phyloP scores from a whole-genome alignment of 2,797 vertebrate species.

The Myripristis murdjan region DNA sequence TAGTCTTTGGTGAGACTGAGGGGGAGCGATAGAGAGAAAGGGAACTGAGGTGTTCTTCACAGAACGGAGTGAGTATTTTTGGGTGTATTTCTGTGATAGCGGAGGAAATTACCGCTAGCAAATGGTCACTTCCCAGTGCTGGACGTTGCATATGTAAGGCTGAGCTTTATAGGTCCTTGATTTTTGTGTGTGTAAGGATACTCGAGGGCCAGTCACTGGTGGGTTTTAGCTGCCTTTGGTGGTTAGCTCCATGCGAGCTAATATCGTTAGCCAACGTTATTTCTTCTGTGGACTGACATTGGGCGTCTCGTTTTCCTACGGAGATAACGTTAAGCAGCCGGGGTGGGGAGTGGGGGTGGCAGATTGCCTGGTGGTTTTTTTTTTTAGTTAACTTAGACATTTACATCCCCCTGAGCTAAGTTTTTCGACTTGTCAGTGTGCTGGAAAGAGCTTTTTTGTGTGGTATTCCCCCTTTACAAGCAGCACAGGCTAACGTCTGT shows the following conservation, averaged over 20 bases:
- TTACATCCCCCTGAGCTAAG: slow-evolving; percentile 21
- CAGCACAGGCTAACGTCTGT: slow-evolving; percentile 54
- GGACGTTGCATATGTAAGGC: slow-evolving; percentile 22
- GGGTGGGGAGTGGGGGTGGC: slow-evolving; percentile 60
- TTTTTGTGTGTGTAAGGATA: slow-evolving; percentile 45
- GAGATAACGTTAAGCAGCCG: slow-evolving; percentile 49
- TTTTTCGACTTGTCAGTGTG: slow-evolving; percentile 65
- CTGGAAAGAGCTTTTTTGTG: slow-evolving; percentile 31
- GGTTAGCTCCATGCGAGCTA: slow-evolving; percentile 76
- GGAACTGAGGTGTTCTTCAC: slow-evolving; percentile 77
- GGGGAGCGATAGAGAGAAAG: slow-evolving; percentile 82
- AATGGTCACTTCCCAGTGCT: not conserved
- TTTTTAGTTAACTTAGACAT: slow-evolving; percentile 11
- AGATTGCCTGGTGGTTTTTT: slow-evolving; percentile 24
- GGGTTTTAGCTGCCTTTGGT: slow-evolving; percentile 57
- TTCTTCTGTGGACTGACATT: slow-evolving; percentile 65
- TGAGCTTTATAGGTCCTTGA: slow-evolving; percentile 18
- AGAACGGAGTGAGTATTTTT: slow-evolving; percentile 85
- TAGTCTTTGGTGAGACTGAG: slow-evolving; percentile 83
- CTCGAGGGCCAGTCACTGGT: slow-evolving; percentile 72
- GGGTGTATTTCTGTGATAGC: slow-evolving; percentile 15
- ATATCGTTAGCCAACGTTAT: slow-evolving; percentile 68
- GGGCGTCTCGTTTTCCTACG: slow-evolving; percentile 61
- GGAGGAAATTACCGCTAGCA: not conserved
- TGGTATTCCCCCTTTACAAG: slow-evolving; percentile 49